A percentile compares a stretch with the other conserved stretches of the same genome.
Evolutionary conservation across 2,888 invertebrate genomes (phyloP).

Genomic region (Campoplex capitator): DNA sequence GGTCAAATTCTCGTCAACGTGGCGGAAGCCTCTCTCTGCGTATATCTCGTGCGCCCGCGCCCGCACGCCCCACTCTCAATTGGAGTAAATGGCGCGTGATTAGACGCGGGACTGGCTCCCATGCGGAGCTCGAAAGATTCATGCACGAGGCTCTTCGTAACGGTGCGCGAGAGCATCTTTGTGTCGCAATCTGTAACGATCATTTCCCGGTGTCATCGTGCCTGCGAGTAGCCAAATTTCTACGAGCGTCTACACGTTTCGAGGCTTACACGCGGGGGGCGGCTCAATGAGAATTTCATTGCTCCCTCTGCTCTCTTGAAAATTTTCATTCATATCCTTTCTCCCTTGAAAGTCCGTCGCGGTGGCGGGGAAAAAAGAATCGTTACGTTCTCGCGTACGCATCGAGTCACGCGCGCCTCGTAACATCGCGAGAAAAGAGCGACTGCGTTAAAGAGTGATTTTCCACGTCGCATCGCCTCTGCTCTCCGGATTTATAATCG

Average conservation of each 20-base stretch:
- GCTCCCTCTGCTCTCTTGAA: not conserved
- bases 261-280: not conserved
- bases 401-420: not conserved
- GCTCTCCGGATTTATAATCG: not conserved
- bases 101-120: conserved; percentile 71
- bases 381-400: not conserved
- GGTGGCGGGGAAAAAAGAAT: not conserved
- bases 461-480: not conserved
- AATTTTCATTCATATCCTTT: conserved; percentile 15
- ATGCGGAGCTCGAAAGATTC: not conserved
- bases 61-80: conserved; percentile 78
- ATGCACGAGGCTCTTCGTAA: not conserved
- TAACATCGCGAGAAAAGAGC: not conserved
- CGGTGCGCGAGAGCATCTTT: not conserved
- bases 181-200: not conserved
- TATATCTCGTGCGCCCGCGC: not conserved
- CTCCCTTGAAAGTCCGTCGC: not conserved
- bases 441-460: not conserved
- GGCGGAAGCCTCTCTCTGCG: conserved; percentile 61
- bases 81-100: conserved; percentile 80
- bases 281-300: not conserved
- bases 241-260: not conserved
- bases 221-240: not conserved
- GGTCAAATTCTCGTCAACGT: conserved; percentile 77
- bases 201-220: not conserved